phyloP scores from a whole-genome alignment of 2,888 invertebrate species.

The Drosophila stalkeri region DNA sequence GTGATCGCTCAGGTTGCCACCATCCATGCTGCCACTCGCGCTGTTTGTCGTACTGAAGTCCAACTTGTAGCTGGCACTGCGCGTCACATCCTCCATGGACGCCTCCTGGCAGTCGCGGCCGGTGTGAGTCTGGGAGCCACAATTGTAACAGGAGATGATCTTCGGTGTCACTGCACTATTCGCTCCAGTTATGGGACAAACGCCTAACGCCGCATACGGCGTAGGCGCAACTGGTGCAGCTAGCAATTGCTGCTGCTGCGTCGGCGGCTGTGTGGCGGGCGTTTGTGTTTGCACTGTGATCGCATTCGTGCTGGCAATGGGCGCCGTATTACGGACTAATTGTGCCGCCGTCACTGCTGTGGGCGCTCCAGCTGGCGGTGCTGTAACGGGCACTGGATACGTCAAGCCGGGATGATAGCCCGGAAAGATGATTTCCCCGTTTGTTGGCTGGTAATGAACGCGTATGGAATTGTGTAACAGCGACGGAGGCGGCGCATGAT shows the following conservation, averaged over 20 bases:
- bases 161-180: slow-evolving; percentile 59
- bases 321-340: slow-evolving; percentile 53
- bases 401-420: slow-evolving; percentile 77
- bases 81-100: slow-evolving; percentile 96
- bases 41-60: slow-evolving; percentile 86
- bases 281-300: slow-evolving; percentile 76
- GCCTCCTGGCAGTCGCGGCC: slow-evolving; percentile 95
- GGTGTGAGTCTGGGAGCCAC: slow-evolving; percentile 93
- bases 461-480: slow-evolving; percentile 75
- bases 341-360: slow-evolving; percentile 71
- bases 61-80: slow-evolving; percentile 89
- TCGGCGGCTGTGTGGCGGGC: slow-evolving; percentile 42
- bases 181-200: slow-evolving; percentile 70
- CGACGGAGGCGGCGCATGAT: slow-evolving; percentile 79
- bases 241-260: slow-evolving; percentile 68
- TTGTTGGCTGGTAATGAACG: slow-evolving; percentile 85
- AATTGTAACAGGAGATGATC: slow-evolving; percentile 93
- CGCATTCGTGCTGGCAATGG: slow-evolving; percentile 64
- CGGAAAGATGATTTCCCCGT: slow-evolving; percentile 87
- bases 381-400: slow-evolving; percentile 72
- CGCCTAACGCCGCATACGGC: slow-evolving; percentile 77
- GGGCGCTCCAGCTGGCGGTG: slow-evolving; percentile 57
- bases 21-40: slow-evolving; percentile 33
- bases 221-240: slow-evolving; percentile 84
- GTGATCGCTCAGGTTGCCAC: slow-evolving; percentile 32